Evolutionary conservation across 2,888 invertebrate species (phyloP), one percentile per base, ranked within the genome.

Genomic region (Alentia gelatinosa): DNA sequence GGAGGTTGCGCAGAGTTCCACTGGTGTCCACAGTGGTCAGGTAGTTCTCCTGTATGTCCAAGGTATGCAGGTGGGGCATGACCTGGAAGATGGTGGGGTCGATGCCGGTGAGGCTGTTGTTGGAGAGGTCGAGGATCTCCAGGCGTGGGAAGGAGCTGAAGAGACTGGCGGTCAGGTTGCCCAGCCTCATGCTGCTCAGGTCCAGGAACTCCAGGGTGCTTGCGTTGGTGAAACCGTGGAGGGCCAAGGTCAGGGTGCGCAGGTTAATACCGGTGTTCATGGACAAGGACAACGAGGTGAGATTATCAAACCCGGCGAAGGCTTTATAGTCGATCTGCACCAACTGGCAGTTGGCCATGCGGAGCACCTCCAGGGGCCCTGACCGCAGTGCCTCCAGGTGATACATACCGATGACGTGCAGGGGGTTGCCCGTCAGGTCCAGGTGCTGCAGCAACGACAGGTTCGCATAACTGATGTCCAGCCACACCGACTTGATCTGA

Each of bases 391-490:
- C 39, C 12, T 90, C 92, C 15, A 93, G 88, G 89, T 92, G 92
- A 1, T 35, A 33, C 15, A 56, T 56, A 1, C 42, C 50, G 0
- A 93, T 88, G 4, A 89, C 75, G 15, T 91, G 89, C 37, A 93
- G 92, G 42, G 89, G 90, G 88, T 93, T 93, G n/a, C 92, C 63
- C 39, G 91, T 91, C 1, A 93, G 56, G 84, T 93, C 93, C 40
- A 93, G 74, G 47, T 90, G 89, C 4, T 74, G 35, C 15, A 93
- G 91, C 0, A 86, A 86, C 0, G 35, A 42, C 83, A 93, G 40
- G 9, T 40, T 50, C 0, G 89, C 75, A 75, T 91, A 93, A 37
- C 88, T 90, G 19, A 63, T 37, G 39, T 93, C 93, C 26, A 93
- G 63, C 19, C n/a, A 35, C 0, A 89, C 90, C 4, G 93, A 92